Conservation (phyloP, 2,113 vertebrate species). For the Cynopterus brachyotis region DNA sequence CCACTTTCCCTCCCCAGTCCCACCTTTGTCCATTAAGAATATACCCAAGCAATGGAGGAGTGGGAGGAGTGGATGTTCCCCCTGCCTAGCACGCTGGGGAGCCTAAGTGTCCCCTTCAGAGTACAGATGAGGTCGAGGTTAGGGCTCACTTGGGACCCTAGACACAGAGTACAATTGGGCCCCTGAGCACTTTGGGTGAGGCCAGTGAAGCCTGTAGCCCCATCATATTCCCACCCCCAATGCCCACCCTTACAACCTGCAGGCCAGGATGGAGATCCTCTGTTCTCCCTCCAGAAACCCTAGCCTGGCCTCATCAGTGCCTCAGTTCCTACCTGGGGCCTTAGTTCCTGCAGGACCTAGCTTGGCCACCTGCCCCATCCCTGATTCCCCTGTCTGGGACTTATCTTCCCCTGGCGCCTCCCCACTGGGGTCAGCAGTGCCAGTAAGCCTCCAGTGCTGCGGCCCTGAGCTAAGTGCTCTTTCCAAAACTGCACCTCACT, state of each 20-base stretch:
- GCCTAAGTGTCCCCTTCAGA: background rate
- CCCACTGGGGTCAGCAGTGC: background rate
- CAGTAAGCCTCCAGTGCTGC: background rate
- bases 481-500: background rate
- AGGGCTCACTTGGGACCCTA: background rate
- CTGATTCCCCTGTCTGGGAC: accelerated
- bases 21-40: background rate
- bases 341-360: background rate
- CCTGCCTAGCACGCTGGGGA: background rate
- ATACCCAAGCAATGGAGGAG: background rate
- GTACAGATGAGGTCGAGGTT: background rate
- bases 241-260: background rate
- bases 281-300: background rate
- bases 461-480: background rate
- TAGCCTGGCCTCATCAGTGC: too few relatives aligned
- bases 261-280: background rate
- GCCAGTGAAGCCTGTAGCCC: background rate
- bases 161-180: background rate
- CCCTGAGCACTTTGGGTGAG: background rate
- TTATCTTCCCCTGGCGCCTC: background rate
- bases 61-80: background rate
- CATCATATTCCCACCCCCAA: background rate
- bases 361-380: background rate
- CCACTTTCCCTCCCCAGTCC: background rate
- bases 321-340: background rate